Conservation (phyloP, 2,113 vertebrate genomes). For the Onychostoma macrolepis region DNA sequence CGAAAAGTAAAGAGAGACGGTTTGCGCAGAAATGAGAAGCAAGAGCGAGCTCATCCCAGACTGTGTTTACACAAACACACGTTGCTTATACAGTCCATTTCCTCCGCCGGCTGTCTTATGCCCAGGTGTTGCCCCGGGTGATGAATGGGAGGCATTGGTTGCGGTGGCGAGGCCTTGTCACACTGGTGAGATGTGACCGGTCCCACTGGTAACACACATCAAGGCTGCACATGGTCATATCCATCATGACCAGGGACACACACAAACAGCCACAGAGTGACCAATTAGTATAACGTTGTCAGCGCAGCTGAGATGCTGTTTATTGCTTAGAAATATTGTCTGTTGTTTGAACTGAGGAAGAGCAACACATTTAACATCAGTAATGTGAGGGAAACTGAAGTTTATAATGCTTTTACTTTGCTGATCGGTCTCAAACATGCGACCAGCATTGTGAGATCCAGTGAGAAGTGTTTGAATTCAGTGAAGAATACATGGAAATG, state of each 20-base stretch:
- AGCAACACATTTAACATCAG: neutral
- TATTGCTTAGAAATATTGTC: neutral
- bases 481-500: too few species aligned
- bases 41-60: neutral
- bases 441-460: too few species aligned
- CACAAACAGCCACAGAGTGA: constrained; percentile 3
- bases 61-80: constrained; percentile 51
- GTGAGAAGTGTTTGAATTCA: too few species aligned
- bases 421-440: too few species aligned
- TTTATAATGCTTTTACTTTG: too few species aligned
- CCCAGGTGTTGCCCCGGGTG: constrained; percentile 17
- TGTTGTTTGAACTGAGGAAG: neutral
- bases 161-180: constrained; percentile 36
- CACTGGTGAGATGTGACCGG: constrained; percentile 2
- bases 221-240: constrained; percentile 31
- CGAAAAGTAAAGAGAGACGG: neutral
- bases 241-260: constrained; percentile 11
- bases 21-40: neutral
- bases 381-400: neutral
- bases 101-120: constrained; percentile 9
- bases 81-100: constrained; percentile 52
- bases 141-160: constrained; percentile 41
- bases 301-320: neutral
- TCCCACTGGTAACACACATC: constrained; percentile 31
- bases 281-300: constrained; percentile 23